Evolutionary conservation across 2,113 vertebrate genomes (phyloP).

Genomic region (Burhinus bistriatus): DNA sequence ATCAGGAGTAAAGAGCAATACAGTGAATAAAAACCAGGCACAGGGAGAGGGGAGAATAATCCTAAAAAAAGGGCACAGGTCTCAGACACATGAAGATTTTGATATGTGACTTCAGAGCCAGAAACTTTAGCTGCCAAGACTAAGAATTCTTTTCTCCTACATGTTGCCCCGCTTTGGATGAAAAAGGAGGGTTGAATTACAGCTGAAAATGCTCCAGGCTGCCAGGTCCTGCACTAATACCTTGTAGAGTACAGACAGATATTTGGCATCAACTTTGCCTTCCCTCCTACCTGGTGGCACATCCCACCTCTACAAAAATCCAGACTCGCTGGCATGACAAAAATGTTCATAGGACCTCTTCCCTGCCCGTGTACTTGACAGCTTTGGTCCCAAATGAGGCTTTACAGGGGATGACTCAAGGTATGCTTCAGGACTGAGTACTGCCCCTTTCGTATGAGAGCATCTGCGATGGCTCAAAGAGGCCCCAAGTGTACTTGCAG

Average conservation of each 20-base stretch:
- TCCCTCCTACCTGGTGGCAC: not conserved
- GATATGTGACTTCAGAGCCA: not conserved
- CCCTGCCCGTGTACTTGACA: not conserved
- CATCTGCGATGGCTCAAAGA: not conserved
- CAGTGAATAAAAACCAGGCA: not conserved
- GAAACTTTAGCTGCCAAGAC: not conserved
- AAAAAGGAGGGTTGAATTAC: not conserved
- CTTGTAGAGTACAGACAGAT: not conserved
- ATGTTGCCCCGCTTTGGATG: not conserved
- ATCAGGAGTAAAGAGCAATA: not conserved
- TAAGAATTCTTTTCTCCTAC: not conserved
- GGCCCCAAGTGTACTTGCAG: not conserved
- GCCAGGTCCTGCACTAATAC: not conserved
- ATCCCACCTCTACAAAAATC: not conserved
- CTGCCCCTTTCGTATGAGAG: not conserved
- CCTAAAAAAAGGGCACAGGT: not conserved
- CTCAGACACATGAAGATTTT: not conserved
- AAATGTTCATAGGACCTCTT: not conserved
- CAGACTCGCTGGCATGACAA: not conserved
- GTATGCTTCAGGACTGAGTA: slow-evolving; percentile 44
- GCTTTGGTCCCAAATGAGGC: not conserved
- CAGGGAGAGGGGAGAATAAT: not conserved
- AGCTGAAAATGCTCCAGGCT: not conserved
- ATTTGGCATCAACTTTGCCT: not conserved
- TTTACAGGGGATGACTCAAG: not conserved